Evolutionary conservation across 2,797 vertebrate genomes (phyloP), one percentile per base, ranked within the genome.

Genomic region (Myotis daubentonii): DNA sequence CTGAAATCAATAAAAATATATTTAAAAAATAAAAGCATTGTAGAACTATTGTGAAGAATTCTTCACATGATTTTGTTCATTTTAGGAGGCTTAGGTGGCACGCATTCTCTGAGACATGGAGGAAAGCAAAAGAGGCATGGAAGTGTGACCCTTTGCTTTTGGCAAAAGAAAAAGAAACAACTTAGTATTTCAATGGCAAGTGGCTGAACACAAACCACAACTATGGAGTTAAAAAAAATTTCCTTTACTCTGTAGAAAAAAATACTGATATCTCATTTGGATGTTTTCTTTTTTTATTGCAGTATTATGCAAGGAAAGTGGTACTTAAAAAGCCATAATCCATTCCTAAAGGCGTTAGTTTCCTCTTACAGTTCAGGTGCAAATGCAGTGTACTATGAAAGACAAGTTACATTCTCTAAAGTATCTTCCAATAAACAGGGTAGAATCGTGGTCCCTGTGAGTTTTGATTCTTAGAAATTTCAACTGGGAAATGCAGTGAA

Each of bases 301-400:
- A 75, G 6, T 5, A 97, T 98, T 97, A 92, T 75, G 75, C 97
- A 94, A 97, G 38, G 87, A 94, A 98, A 97, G 90, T 95, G 71
- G 95, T 97, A 95, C 96, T 98, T 98, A 97, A 97, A 98, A 97
- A 96, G 90, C 96, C 93, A 95, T 95, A 96, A 96, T 96, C 97
- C 95, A 86, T 97, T 94, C 89, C 97, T 97, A 94, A 81, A 82
- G 96, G 82, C 96, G 85, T 97, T 85, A 68, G 30, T 19, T 96
- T 97, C 97, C 83, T 97, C 93, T 97, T 94, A 96, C 89, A 97
- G 53, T 80, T 97, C 78, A 96, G 74, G 76, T 97, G 85, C 66
- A 95, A 95, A 95, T 36, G 0, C 85, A 74, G 6, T 91, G 68
- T 91, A 1, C 2, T 74, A 70, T 91, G 89, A 94, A 92, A 97